These are phyloP conservation scores for Chloroceryle aenea DNA, from an alignment of 2,113 vertebrate genomes.

Conservation along the genomic window DNA sequence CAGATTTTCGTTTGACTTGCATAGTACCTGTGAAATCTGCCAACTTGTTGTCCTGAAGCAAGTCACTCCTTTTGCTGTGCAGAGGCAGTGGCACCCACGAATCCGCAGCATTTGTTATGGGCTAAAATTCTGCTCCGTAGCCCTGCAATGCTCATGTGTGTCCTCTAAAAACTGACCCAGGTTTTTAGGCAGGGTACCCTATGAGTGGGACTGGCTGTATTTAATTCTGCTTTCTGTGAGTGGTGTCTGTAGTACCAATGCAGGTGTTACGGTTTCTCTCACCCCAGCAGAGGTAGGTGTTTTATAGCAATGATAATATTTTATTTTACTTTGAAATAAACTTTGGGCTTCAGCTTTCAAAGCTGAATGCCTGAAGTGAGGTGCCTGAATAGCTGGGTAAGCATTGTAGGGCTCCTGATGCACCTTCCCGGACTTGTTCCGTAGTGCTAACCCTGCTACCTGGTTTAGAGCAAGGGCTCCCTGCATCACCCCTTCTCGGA, in stretches of 20 bases:
- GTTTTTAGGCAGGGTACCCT: not conserved
- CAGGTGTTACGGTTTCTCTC: not conserved
- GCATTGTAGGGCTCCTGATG: accelerated
- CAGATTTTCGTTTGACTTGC: not conserved
- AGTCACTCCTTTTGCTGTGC: not conserved
- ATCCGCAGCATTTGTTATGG: not conserved
- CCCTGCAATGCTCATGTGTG: not conserved
- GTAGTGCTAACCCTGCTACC: not conserved
- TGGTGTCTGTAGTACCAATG: no score
- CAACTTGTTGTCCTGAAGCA: not conserved
- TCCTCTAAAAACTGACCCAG: not conserved
- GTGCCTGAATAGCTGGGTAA: not conserved
- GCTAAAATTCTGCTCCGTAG: not conserved
- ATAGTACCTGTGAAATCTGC: not conserved
- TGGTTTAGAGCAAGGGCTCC: not conserved
- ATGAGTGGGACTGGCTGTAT: not conserved
- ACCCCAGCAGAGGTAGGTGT: not conserved
- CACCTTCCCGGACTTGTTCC: not conserved
- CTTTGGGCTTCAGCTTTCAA: not conserved
- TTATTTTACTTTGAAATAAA: not conserved
- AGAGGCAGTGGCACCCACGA: no score
- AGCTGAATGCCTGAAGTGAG: not conserved
- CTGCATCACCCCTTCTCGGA: not conserved
- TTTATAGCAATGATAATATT: not conserved
- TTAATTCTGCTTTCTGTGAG: not conserved